phyloP scores from a whole-genome alignment of 2,797 vertebrate genomes.

The Rhadinocentrus ornatus region DNA sequence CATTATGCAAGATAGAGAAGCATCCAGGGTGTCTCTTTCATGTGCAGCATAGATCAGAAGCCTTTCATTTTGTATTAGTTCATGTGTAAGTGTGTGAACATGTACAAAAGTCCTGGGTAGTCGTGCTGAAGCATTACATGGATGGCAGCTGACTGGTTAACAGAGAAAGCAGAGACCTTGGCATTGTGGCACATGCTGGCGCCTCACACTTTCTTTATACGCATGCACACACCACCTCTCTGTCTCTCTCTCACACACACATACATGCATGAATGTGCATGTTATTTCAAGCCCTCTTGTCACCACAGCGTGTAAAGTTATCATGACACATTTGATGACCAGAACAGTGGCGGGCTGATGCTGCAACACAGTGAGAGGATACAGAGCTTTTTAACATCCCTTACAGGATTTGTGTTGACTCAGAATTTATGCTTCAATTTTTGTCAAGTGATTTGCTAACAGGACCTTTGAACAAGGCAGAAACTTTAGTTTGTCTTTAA shows the following conservation, averaged over 20 bases:
- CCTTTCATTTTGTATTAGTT: background rate
- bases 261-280: conserved; percentile 26
- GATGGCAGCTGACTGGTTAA: conserved; percentile 80
- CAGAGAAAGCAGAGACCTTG: conserved; percentile 80
- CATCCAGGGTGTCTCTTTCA: too few relatives aligned
- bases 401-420: too few relatives aligned
- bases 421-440: too few relatives aligned
- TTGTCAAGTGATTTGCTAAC: too few relatives aligned
- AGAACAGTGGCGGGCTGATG: conserved; percentile 15
- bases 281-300: conserved; percentile 69
- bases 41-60: too few relatives aligned
- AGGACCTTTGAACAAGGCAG: too few relatives aligned
- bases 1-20: too few relatives aligned
- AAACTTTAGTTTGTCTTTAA: too few relatives aligned
- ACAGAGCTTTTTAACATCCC: too few relatives aligned
- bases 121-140: conserved; percentile 64
- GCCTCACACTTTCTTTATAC: conserved; percentile 54
- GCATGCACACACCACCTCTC: conserved; percentile 4
- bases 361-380: conserved; percentile 30
- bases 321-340: conserved; percentile 44
- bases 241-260: background rate
- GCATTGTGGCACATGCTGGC: conserved; percentile 65
- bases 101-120: conserved; percentile 4
- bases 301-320: conserved; percentile 58
- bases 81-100: conserved; percentile 22